Percentiles rank a stretch among this genome's conserved stretches.
phyloP scores from a whole-genome alignment of 2,888 invertebrate species.

The Physocephala rufipes region DNA sequence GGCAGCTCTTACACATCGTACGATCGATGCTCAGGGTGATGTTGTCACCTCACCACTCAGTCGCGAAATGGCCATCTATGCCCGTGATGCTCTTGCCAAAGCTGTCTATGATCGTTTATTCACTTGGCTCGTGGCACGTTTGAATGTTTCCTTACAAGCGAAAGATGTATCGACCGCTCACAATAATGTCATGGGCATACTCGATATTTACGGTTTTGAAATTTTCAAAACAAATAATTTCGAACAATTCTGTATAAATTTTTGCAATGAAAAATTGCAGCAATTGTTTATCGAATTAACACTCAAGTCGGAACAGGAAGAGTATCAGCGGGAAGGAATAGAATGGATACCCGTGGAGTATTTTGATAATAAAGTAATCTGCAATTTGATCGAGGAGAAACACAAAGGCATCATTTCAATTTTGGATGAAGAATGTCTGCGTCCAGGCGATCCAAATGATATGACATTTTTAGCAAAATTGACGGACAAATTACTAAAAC shows the following conservation, averaged over 20 bases:
- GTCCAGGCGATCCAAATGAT: slow-evolving; percentile 89
- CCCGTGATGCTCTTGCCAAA: slow-evolving; percentile 89
- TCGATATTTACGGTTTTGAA: slow-evolving; percentile 95
- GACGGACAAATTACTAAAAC: slow-evolving; percentile 75
- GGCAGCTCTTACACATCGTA: slow-evolving; percentile 81
- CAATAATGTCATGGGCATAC: slow-evolving; percentile 83
- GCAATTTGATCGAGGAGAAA: slow-evolving; percentile 89
- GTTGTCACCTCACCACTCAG: slow-evolving; percentile 83
- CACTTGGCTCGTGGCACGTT: slow-evolving; percentile 85
- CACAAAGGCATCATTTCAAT: slow-evolving; percentile 86
- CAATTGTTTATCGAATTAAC: slow-evolving; percentile 93
- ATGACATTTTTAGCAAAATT: slow-evolving; percentile 83
- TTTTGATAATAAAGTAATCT: slow-evolving; percentile 94
- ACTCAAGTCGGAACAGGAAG: slow-evolving; percentile 90
- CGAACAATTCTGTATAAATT: slow-evolving; percentile 91
- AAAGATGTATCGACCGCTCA: slow-evolving; percentile 66
- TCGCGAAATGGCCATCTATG: slow-evolving; percentile 83
- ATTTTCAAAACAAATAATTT: slow-evolving; percentile 88
- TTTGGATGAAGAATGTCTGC: slow-evolving; percentile 90
- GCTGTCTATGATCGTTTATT: slow-evolving; percentile 91
- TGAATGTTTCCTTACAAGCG: slow-evolving; percentile 80
- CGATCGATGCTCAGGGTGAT: slow-evolving; percentile 86
- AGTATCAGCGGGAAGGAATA: slow-evolving; percentile 89
- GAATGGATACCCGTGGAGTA: slow-evolving; percentile 89
- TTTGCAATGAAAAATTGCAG: slow-evolving; percentile 94